These are phyloP conservation scores for Ptychoptera albimana DNA, from an alignment of 2,888 invertebrate genomes.

Conservation along the genomic window DNA sequence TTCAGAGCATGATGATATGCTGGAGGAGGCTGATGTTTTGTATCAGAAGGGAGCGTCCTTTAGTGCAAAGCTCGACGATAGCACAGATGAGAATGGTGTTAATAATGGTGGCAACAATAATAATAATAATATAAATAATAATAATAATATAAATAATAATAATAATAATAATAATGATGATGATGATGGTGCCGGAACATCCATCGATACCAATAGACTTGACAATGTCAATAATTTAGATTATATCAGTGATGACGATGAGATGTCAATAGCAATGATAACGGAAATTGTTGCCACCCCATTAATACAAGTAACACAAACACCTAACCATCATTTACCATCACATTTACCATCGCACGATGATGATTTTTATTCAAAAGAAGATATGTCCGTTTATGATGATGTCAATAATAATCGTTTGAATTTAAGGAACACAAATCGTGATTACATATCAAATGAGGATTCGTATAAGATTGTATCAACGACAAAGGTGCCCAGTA, in stretches of 20 bases:
- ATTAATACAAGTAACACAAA: too few species aligned
- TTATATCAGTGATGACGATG: too few species aligned
- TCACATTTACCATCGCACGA: constrained; percentile 6
- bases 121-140: constrained; percentile 14
- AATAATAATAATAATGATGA: constrained; percentile 6
- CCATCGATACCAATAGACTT: not conserved
- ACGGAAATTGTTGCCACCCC: too few species aligned
- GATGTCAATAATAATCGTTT: constrained; percentile 30
- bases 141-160: constrained; percentile 8
- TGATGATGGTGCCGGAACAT: not conserved
- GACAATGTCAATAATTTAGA: not conserved
- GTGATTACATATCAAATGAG: too few species aligned
- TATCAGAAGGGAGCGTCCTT: constrained; percentile 67
- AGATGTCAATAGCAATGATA: too few species aligned
- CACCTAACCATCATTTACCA: not conserved
- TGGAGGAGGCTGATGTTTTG: constrained; percentile 45
- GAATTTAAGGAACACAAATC: constrained; percentile 18
- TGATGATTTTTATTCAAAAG: constrained; percentile 23
- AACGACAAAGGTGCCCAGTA: too few species aligned
- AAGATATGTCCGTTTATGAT: constrained; percentile 28
- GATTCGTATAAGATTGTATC: too few species aligned
- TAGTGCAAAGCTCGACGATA: constrained; percentile 51
- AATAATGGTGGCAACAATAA: constrained; percentile 1
- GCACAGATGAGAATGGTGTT: not conserved
- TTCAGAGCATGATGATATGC: constrained; percentile 11